These are phyloP conservation scores for Dendropsophus ebraccatus DNA, from an alignment of 2,113 vertebrate genomes.

Conservation along the genomic window DNA sequence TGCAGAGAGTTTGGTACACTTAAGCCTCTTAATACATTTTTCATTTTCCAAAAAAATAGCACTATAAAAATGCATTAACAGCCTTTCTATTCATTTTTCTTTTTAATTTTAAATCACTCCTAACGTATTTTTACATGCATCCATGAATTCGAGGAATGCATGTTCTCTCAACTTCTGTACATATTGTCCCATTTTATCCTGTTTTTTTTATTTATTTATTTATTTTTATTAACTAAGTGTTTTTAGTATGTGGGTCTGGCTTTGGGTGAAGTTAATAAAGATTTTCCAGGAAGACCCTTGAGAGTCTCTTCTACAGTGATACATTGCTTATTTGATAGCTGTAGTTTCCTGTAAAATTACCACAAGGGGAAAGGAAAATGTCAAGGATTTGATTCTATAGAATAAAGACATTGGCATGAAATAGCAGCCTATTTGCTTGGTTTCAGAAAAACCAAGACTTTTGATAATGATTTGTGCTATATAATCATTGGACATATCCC, in stretches of 20 bases:
- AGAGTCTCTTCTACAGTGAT: background rate
- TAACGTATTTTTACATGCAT: background rate
- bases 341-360: background rate
- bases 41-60: background rate
- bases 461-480: background rate
- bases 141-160: background rate
- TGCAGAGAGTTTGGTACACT: background rate
- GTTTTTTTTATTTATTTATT: background rate
- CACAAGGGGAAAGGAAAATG: background rate
- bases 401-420: background rate
- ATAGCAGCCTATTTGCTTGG: background rate
- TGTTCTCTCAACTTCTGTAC: background rate
- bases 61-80: background rate
- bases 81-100: background rate
- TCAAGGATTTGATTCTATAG: background rate
- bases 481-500: too few species aligned
- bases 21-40: constrained; percentile 1
- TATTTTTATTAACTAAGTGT: constrained; percentile 6
- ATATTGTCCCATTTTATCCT: background rate
- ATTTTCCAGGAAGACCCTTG: constrained; percentile 2
- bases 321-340: background rate
- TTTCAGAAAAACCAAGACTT: background rate
- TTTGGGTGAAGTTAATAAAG: background rate
- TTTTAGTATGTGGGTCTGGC: background rate
- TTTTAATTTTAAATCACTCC: background rate